Base-by-base conservation (phyloP, 1,140 invertebrate genomes). In the Ganaspis sp. region DNA sequence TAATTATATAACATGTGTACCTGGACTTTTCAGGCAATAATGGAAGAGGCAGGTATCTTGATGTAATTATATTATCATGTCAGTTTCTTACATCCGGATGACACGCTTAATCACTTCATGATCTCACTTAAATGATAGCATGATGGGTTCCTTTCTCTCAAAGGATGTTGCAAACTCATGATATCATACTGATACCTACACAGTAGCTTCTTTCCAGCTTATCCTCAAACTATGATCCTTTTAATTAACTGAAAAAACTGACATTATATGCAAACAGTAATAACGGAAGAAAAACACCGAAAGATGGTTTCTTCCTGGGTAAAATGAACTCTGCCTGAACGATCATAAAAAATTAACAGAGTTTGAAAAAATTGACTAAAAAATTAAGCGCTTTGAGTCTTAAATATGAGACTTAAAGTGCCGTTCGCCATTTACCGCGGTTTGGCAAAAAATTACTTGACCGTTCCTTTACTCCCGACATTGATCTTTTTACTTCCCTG, bases 91-190 rank as follows among this genome's bases (percentile, higher is more conserved):
- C 21, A 26, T 26, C 23, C 54, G 54, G 21, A 26, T 58, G 54
- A 58, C 54, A 58, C 19, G 54, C 17, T 58, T 29, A 58, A 58
- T 58, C 23, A 58, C 54, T 58, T 58, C 11, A 9, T 23, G 54
- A 58, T 26, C 54, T 58, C 4, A 49, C n/a, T 49, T 49, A 49
- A 49, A 49, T 1, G 45, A 49, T 19, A 17, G 15, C 45, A 49
- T 49, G 1, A 49, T 49, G 17, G 19, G 17, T 49, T 49, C 23
- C 12, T 64, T 64, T 64, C 54, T 64, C 54, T 64, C 5, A 49
- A 49, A 49, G 15, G 45, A 64, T 64, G 21, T 64, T 64, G 54
- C 54, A 64, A 58, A 64, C 54, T 64, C 23, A 64, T 64, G 23
- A 64, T 23, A 64, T 26, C 23, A 8, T 5, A 17, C n/a, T 49